Percentiles rank a stretch among this genome's conserved stretches.
These are phyloP conservation scores for Drosophila santomea DNA, from an alignment of 1,140 invertebrate genomes.

Conservation along the genomic window DNA sequence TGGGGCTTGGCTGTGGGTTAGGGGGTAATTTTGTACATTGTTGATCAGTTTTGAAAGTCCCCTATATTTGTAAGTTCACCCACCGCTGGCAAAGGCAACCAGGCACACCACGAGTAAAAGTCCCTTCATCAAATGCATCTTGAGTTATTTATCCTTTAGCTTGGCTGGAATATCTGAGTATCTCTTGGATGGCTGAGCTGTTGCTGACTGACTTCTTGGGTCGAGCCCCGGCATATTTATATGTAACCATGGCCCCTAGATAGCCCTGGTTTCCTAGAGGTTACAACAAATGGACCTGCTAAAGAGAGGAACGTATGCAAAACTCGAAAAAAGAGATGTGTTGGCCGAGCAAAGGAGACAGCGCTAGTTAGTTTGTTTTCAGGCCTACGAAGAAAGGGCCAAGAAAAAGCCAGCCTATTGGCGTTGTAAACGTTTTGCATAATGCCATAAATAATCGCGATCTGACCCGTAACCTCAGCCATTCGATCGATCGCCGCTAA, in stretches of 20 bases:
- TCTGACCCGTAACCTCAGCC: slow-evolving; percentile 50
- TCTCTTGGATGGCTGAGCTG: slow-evolving; percentile 54
- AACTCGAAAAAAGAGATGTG: background rate
- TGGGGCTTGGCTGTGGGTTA: slow-evolving; percentile 49
- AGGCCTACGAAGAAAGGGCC: slow-evolving; percentile 34
- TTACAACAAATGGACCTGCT: slow-evolving; percentile 6
- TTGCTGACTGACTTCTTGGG: slow-evolving; percentile 68
- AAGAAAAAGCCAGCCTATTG: slow-evolving; percentile 1
- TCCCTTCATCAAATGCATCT: slow-evolving; percentile 62
- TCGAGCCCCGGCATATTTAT: slow-evolving; percentile 62
- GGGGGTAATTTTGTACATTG: too few species aligned
- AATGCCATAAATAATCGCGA: slow-evolving; percentile 71
- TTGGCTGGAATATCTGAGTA: slow-evolving; percentile 6
- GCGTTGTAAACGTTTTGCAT: slow-evolving; percentile 67
- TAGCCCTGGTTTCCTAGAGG: background rate
- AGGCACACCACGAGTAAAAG: slow-evolving; percentile 62
- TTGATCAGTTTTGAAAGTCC: background rate
- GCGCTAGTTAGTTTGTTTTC: background rate
- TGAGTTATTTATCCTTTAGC: slow-evolving; percentile 2
- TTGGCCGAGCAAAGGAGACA: background rate
- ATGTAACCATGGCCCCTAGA: slow-evolving; percentile 43
- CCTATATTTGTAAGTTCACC: slow-evolving; percentile 7
- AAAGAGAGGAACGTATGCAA: background rate
- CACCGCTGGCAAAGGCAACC: slow-evolving; percentile 56
- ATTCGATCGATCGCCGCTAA: slow-evolving; percentile 31